Evolutionary conservation across 2,888 invertebrate species (phyloP).

Genomic region (Cylindroiulus punctatus): DNA sequence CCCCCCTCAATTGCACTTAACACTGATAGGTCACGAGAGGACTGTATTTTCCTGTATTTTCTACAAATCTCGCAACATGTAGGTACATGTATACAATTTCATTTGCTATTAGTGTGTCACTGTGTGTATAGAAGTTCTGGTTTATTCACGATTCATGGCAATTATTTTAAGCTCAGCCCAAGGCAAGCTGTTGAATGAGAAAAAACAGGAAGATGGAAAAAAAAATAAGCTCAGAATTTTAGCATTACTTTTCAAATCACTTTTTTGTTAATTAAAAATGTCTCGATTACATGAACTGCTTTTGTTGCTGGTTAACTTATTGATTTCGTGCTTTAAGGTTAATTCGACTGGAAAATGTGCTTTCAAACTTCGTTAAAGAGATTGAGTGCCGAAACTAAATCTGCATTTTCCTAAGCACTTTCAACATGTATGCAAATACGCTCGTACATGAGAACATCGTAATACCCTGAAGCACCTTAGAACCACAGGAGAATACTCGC

Average conservation of each 20-base stretch:
- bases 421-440: background rate
- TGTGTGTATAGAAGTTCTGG: no score
- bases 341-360: background rate
- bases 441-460: background rate
- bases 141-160: no score
- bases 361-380: background rate
- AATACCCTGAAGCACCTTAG: background rate
- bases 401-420: background rate
- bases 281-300: background rate
- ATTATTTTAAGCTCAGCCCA: background rate
- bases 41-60: no score
- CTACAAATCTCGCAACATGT: no score
- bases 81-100: no score
- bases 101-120: no score
- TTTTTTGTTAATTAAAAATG: constrained; percentile 7
- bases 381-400: background rate
- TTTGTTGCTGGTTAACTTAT: background rate
- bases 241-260: background rate
- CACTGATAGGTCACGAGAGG: no score
- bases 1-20: no score
- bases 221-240: background rate
- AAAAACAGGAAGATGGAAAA: background rate
- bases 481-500: background rate
- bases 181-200: background rate
- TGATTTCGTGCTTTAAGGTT: background rate